Percentiles rank a stretch among this genome's conserved stretches.
Evolutionary conservation across 2,888 invertebrate genomes (phyloP).

Genomic region (Sussaba pulchella): DNA sequence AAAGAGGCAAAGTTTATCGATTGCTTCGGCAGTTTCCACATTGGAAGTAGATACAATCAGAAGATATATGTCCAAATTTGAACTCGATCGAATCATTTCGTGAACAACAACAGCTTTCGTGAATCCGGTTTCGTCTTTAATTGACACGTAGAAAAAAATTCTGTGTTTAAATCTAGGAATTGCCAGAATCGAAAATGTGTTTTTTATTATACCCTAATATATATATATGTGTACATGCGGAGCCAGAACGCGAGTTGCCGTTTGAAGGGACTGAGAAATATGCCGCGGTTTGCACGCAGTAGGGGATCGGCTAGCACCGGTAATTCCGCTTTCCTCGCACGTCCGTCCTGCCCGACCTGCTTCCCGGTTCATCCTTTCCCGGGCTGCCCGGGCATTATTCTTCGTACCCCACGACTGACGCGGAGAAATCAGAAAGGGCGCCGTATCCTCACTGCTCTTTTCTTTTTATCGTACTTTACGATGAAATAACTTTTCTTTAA

Average conservation of each 20-base stretch:
- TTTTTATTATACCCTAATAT: no score
- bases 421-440: slow-evolving; percentile 26
- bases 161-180: no score
- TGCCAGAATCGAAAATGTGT: no score
- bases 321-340: slow-evolving; percentile 61
- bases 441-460: slow-evolving; percentile 25
- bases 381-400: slow-evolving; percentile 30
- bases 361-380: slow-evolving; percentile 34
- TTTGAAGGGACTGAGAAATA: slow-evolving; percentile 46
- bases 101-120: no score
- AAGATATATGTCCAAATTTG: no score
- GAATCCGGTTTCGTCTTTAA: no score
- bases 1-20: no score
- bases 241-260: slow-evolving; percentile 17
- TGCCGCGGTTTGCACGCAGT: slow-evolving; percentile 32
- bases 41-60: no score
- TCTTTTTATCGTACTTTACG: slow-evolving; percentile 8
- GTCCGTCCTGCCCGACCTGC: slow-evolving; percentile 48
- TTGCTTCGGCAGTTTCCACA: no score
- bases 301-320: slow-evolving; percentile 9
- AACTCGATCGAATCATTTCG: no score
- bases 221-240: slow-evolving; percentile 2
- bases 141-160: no score
- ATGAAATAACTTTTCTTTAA: not conserved
- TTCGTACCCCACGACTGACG: slow-evolving; percentile 24